Evolutionary conservation across 2,113 vertebrate species (phyloP).

Genomic region (Chaetorhynchus papuensis): DNA sequence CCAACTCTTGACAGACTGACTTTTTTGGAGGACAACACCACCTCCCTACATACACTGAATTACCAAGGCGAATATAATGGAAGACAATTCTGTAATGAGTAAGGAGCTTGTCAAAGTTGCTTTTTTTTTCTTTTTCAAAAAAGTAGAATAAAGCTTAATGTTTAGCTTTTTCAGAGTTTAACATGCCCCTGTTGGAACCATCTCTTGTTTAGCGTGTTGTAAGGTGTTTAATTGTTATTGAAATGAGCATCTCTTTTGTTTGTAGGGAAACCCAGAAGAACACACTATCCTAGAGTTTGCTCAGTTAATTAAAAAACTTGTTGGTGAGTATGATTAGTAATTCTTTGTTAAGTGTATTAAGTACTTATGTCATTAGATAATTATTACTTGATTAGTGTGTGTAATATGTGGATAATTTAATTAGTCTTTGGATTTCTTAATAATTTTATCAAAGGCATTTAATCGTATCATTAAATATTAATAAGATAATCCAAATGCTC

Average conservation of each 20-base stretch:
- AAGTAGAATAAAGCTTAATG: background rate
- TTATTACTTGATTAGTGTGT: conserved; percentile 14
- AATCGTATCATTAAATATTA: background rate
- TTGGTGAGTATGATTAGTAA: conserved; percentile 81
- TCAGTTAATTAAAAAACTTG: conserved; percentile 93
- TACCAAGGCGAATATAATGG: background rate
- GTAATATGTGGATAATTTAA: conserved; percentile 12
- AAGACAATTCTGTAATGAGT: background rate
- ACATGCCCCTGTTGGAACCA: background rate
- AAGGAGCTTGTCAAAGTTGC: background rate
- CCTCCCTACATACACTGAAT: background rate
- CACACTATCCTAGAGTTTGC: conserved; percentile 98
- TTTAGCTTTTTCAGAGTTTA: background rate
- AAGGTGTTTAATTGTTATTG: background rate
- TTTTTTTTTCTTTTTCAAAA: background rate
- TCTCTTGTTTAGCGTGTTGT: background rate
- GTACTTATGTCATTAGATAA: background rate
- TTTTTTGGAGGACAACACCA: fast-evolving
- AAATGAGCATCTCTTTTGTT: conserved; percentile 13
- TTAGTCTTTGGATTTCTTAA: background rate
- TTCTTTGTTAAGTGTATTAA: background rate
- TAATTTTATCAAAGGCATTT: background rate
- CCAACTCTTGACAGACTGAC: background rate
- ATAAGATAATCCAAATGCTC: background rate
- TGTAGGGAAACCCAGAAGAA: conserved; percentile 97